A percentile compares a stretch with the other conserved stretches of the same genome.
These are phyloP conservation scores for Gadus macrocephalus DNA, from an alignment of 2,113 vertebrate species.

Conservation along the genomic window DNA sequence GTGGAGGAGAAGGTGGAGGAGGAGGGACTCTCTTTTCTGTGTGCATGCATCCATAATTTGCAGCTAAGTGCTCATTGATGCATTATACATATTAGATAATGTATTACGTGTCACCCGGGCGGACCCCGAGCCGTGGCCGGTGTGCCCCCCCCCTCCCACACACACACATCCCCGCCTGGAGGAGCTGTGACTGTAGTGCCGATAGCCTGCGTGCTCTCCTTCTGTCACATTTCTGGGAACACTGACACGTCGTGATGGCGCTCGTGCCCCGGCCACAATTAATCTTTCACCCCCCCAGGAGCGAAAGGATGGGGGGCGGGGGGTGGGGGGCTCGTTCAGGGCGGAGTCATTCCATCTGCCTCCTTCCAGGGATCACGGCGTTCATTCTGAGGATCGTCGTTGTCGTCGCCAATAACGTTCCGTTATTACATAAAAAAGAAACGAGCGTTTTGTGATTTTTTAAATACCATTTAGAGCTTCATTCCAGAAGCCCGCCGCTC, in stretches of 20 bases:
- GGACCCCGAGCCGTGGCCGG: slow-evolving; percentile 38
- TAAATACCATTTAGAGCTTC: slow-evolving; percentile 62
- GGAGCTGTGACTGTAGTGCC: not conserved
- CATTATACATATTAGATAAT: slow-evolving; percentile 67
- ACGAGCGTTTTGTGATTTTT: slow-evolving; percentile 49
- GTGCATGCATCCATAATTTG: slow-evolving; percentile 61
- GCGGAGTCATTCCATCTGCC: not conserved
- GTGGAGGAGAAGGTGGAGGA: slow-evolving; percentile 8
- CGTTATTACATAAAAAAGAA: slow-evolving; percentile 36
- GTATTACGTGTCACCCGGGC: slow-evolving; percentile 57
- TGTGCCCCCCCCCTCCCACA: slow-evolving; percentile 11
- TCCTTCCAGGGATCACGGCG: slow-evolving; percentile 42
- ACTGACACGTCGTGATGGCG: not conserved
- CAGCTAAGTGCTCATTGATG: slow-evolving; percentile 64
- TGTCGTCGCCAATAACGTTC: slow-evolving; percentile 35
- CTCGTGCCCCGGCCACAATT: not conserved
- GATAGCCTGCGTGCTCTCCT: not conserved
- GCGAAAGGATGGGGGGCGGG: no score
- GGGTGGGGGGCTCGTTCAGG: not conserved
- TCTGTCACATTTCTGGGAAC: not conserved
- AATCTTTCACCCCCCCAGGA: no score
- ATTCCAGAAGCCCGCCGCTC: slow-evolving; percentile 48
- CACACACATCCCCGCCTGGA: not conserved
- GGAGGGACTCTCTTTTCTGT: slow-evolving; percentile 23
- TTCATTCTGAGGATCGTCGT: slow-evolving; percentile 34